Conservation (phyloP, 2,888 invertebrate species). For the Meteorus cinctellus region DNA sequence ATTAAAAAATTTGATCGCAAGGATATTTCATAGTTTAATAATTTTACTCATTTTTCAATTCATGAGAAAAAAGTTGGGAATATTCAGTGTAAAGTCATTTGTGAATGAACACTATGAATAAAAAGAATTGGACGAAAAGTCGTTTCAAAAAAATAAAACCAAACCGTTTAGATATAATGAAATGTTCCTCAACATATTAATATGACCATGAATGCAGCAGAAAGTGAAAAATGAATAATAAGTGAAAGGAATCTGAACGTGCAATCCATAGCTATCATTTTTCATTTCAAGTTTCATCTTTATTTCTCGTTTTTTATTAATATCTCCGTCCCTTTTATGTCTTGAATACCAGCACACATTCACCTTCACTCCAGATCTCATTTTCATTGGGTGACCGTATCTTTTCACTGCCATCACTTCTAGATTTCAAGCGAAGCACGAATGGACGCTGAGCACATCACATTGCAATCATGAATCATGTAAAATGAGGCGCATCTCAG, state of each 20-base stretch:
- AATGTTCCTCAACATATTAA: neutral
- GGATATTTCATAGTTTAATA: no score
- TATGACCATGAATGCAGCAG: neutral
- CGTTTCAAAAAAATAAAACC: no score
- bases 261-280: slow-evolving; percentile 4
- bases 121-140: no score
- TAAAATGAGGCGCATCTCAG: slow-evolving; percentile 60
- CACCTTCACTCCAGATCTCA: slow-evolving; percentile 42
- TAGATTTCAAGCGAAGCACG: slow-evolving; percentile 15
- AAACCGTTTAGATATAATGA: no score
- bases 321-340: neutral
- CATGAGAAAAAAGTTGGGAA: no score
- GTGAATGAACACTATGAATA: no score
- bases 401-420: slow-evolving; percentile 31
- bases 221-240: neutral
- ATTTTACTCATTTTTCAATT: no score
- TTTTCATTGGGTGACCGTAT: slow-evolving; percentile 10
- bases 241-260: neutral
- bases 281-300: neutral
- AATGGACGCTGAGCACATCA: slow-evolving; percentile 20
- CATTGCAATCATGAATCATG: slow-evolving; percentile 58
- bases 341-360: neutral
- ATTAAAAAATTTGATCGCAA: no score
- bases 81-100: no score
- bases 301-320: neutral